Percentiles rank a stretch among this genome's conserved stretches.
phyloP scores from a whole-genome alignment of 2,888 invertebrate genomes.

The Microplitis deprimator region DNA sequence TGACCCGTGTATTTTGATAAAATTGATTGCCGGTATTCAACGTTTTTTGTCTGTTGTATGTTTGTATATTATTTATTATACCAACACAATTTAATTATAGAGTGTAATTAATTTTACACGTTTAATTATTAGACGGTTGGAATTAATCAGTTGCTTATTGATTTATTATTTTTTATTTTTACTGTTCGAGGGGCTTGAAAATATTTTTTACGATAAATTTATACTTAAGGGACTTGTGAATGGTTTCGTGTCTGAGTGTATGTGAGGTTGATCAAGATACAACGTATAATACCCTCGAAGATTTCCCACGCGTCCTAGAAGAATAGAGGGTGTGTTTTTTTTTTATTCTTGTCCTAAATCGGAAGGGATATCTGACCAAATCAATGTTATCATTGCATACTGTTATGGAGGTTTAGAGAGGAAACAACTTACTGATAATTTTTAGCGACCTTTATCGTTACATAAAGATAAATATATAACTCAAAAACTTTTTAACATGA shows the following conservation, averaged over 20 bases:
- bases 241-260: slow-evolving; percentile 8
- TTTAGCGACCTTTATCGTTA: not conserved
- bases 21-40: not conserved
- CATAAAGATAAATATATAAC: not conserved
- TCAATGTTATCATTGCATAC: not conserved
- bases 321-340: not conserved
- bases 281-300: slow-evolving; percentile 21
- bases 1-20: not conserved
- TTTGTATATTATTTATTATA: not conserved
- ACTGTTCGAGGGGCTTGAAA: not conserved
- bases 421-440: not conserved
- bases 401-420: not conserved
- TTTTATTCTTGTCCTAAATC: not conserved
- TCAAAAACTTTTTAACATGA: not conserved
- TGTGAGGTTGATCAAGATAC: slow-evolving; percentile 30
- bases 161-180: not conserved
- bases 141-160: not conserved
- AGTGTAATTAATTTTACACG: not conserved
- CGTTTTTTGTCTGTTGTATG: not conserved
- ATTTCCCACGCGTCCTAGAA: slow-evolving; percentile 32
- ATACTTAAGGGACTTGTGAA: not conserved
- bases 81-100: not conserved
- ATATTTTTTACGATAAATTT: not conserved
- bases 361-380: not conserved
- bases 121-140: not conserved